Evolutionary conservation across 1,140 invertebrate species (phyloP).

Genomic region (Leptestheria dahalacensis): DNA sequence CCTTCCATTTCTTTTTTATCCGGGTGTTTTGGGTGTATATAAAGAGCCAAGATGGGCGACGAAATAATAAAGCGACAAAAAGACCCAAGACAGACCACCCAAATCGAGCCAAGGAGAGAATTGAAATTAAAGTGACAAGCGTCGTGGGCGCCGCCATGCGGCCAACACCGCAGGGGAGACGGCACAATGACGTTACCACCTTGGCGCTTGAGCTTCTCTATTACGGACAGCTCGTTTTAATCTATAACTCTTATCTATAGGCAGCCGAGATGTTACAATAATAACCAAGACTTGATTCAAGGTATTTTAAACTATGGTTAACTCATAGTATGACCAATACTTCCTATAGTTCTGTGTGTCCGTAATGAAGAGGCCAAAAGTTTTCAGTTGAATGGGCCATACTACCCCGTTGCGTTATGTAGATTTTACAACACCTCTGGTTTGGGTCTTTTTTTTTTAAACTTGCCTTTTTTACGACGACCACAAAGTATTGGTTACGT

Average conservation of each 20-base stretch:
- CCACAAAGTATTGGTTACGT: too few relatives aligned
- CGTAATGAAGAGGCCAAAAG: not conserved
- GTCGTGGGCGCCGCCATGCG: slow-evolving; percentile 1
- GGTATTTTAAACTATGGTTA: not conserved
- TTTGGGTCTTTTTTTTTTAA: too few relatives aligned
- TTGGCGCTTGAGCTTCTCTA: not conserved
- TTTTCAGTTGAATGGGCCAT: not conserved
- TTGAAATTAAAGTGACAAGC: slow-evolving; percentile 11
- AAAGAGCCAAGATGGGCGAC: not conserved
- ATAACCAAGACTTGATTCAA: too few relatives aligned
- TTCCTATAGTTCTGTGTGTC: too few relatives aligned
- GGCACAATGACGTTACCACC: slow-evolving; percentile 8
- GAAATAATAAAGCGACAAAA: not conserved
- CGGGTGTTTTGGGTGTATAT: not conserved
- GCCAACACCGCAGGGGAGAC: not conserved
- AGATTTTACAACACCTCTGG: not conserved
- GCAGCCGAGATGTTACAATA: too few relatives aligned
- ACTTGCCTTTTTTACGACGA: too few relatives aligned
- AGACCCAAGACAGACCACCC: not conserved
- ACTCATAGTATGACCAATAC: too few relatives aligned
- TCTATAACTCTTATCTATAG: not conserved
- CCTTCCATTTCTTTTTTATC: not conserved
- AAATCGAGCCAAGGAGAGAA: not conserved
- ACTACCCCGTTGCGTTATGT: not conserved
- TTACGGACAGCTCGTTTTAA: not conserved